Evolutionary conservation across 1,140 invertebrate species (phyloP).

Genomic region (Microvelia longipes): DNA sequence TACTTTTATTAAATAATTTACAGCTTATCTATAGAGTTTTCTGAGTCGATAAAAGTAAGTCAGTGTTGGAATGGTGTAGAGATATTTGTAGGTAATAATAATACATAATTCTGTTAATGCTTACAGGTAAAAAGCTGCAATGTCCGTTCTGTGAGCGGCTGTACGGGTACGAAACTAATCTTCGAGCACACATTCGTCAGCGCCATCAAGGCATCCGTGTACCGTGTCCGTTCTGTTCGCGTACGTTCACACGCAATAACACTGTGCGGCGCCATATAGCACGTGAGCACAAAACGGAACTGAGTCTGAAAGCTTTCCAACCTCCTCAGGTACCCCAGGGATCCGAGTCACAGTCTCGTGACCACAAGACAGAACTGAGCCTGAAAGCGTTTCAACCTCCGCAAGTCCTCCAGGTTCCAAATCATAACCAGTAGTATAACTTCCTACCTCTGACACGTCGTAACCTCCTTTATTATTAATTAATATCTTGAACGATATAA

Average conservation of each 20-base stretch:
- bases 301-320: slow-evolving; percentile 48
- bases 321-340: slow-evolving; percentile 25
- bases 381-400: slow-evolving; percentile 45
- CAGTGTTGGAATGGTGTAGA: no score
- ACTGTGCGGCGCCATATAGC: slow-evolving; percentile 75
- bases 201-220: slow-evolving; percentile 78
- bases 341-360: slow-evolving; percentile 46
- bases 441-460: neutral
- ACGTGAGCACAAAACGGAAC: slow-evolving; percentile 64
- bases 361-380: slow-evolving; percentile 60
- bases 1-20: no score
- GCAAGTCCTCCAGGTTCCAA: slow-evolving; percentile 19
- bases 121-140: slow-evolving; percentile 71
- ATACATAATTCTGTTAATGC: no score
- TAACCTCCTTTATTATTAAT: neutral
- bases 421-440: slow-evolving; percentile 22
- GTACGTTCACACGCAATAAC: slow-evolving; percentile 84
- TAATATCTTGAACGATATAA: neutral
- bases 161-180: slow-evolving; percentile 84
- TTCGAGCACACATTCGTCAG: slow-evolving; percentile 75
- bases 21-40: no score
- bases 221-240: slow-evolving; percentile 69
- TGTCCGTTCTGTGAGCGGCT: slow-evolving; percentile 79
- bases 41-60: no score
- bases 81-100: no score